These are phyloP conservation scores for Onychostruthus taczanowskii DNA, from an alignment of 2,113 vertebrate species.

Conservation along the genomic window DNA sequence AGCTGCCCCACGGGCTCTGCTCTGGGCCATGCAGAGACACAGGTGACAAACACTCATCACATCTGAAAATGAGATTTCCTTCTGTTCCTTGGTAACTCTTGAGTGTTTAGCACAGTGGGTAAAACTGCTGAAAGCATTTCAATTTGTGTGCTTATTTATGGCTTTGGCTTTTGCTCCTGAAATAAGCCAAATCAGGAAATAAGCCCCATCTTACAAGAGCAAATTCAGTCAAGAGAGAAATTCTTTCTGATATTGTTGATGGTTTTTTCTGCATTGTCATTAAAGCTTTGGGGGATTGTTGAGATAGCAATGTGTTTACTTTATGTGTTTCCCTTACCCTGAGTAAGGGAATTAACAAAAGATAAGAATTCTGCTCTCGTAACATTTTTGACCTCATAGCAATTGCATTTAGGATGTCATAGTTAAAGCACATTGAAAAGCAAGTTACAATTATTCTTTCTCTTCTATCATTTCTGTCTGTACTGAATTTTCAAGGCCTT, in stretches of 20 bases:
- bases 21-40: accelerated
- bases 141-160: background rate
- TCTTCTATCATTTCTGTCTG: background rate
- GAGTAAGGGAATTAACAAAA: background rate
- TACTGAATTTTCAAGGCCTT: background rate
- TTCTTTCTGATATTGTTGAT: background rate
- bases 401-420: background rate
- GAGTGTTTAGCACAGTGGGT: background rate
- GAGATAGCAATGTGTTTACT: background rate
- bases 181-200: background rate
- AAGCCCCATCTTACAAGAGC: background rate
- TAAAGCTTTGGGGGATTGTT: background rate
- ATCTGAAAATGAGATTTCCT: background rate
- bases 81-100: background rate
- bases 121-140: background rate
- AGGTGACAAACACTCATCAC: background rate
- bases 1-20: background rate
- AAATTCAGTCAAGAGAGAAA: background rate
- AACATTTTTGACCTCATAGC: background rate
- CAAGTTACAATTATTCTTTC: background rate
- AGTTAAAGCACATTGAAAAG: background rate
- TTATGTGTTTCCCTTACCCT: background rate
- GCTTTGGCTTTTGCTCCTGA: background rate
- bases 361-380: background rate
- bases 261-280: background rate